Evolutionary conservation across 2,888 invertebrate species (phyloP).

Genomic region (Halictus quadricinctus): DNA sequence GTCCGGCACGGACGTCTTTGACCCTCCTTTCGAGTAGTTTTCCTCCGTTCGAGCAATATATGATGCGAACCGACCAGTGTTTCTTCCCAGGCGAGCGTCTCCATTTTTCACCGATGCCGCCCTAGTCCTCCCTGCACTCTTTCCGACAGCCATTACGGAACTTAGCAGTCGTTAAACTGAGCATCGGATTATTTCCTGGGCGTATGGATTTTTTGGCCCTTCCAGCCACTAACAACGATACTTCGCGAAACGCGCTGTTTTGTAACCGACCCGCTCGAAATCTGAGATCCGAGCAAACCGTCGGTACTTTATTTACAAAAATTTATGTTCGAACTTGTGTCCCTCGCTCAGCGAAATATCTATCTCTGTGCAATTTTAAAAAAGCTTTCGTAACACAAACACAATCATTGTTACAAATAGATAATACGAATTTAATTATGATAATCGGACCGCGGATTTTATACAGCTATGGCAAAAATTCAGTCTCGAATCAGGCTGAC

Average conservation of each 20-base stretch:
- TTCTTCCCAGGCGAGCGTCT: conserved; percentile 61
- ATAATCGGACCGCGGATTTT: no score
- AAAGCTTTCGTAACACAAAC: no score
- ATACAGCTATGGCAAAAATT: no score
- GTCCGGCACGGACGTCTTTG: conserved; percentile 69
- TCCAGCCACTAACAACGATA: not conserved
- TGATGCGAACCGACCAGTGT: conserved; percentile 65
- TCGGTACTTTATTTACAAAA: no score
- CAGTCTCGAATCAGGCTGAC: no score
- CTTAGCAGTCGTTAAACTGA: conserved; percentile 59
- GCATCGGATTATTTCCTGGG: conserved; percentile 49
- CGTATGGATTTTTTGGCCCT: conserved; percentile 23
- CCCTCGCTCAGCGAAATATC: no score
- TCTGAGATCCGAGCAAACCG: not conserved
- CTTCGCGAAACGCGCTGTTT: not conserved
- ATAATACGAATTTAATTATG: no score
- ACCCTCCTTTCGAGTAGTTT: conserved; percentile 53
- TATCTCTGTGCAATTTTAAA: no score
- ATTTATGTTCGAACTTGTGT: no score
- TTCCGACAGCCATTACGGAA: conserved; percentile 63
- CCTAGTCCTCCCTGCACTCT: conserved; percentile 40
- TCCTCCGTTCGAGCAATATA: conserved; percentile 61
- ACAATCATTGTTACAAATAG: no score
- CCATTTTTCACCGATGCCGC: conserved; percentile 67
- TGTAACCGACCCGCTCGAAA: not conserved